Percentiles rank a stretch among this genome's conserved stretches.
Evolutionary conservation across 2,888 invertebrate genomes (phyloP).

Genomic region (Drosophila lacicola): DNA sequence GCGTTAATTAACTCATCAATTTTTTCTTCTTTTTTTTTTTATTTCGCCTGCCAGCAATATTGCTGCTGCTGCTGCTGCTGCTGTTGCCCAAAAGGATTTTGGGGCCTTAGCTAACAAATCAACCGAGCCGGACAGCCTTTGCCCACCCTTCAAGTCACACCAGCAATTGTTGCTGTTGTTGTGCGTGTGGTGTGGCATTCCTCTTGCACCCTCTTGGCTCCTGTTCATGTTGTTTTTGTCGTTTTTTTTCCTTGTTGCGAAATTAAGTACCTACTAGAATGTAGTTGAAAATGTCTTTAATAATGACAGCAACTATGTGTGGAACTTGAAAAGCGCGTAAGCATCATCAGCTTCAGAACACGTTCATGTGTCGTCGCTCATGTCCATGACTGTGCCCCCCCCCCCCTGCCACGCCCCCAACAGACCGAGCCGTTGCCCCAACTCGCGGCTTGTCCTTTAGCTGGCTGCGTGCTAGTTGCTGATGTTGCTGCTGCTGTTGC

Average conservation of each 20-base stretch:
- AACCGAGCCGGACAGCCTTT: not conserved
- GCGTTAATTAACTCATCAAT: slow-evolving; percentile 81
- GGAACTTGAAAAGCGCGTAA: slow-evolving; percentile 81
- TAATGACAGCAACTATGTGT: slow-evolving; percentile 80
- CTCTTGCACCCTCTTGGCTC: slow-evolving; percentile 4
- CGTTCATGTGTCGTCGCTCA: slow-evolving; percentile 69
- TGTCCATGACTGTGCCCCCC: slow-evolving; percentile 25
- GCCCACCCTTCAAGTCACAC: not conserved
- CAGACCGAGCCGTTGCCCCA: not conserved
- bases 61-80: slow-evolving; percentile 16
- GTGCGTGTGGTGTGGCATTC: slow-evolving; percentile 74
- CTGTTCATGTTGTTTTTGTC: not conserved
- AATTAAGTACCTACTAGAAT: slow-evolving; percentile 81
- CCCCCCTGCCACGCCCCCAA: not conserved
- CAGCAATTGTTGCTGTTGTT: not conserved
- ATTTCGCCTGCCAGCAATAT: slow-evolving; percentile 16
- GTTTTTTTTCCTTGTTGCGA: slow-evolving; percentile 38
- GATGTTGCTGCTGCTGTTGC: slow-evolving; percentile 5
- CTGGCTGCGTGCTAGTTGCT: slow-evolving; percentile 24
- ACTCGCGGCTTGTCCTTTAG: slow-evolving; percentile 27
- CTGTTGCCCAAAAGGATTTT: slow-evolving; percentile 40
- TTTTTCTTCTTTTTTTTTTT: slow-evolving; percentile 48
- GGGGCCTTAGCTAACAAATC: slow-evolving; percentile 26
- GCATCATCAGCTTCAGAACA: slow-evolving; percentile 74
- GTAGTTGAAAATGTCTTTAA: slow-evolving; percentile 82